A percentile compares a stretch with the other conserved stretches of the same genome.
Conservation (phyloP, 2,888 invertebrate genomes). For the Plebejus melissa region DNA sequence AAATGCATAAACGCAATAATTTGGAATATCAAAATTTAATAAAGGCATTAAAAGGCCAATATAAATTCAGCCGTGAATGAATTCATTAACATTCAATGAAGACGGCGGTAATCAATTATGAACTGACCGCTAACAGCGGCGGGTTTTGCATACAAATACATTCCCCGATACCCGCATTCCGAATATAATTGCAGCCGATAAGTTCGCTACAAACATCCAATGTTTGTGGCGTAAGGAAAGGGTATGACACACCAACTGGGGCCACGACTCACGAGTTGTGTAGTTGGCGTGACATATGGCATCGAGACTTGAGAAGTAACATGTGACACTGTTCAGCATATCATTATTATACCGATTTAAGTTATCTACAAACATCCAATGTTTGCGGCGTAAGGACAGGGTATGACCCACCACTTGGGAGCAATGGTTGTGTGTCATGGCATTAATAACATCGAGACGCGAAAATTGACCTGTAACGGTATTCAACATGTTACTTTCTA, state of each 20-base stretch:
- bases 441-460: not conserved
- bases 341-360: constrained; percentile 48
- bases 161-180: constrained; percentile 62
- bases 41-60: constrained; percentile 43
- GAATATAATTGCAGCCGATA: constrained; percentile 63
- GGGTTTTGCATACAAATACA: constrained; percentile 52
- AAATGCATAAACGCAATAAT: constrained; percentile 30
- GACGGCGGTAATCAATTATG: constrained; percentile 53
- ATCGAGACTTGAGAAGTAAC: no score
- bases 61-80: constrained; percentile 57
- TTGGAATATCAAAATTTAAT: constrained; percentile 29
- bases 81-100: constrained; percentile 61
- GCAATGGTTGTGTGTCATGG: not conserved
- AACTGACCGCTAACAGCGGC: constrained; percentile 47
- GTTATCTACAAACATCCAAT: constrained; percentile 51
- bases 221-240: not conserved
- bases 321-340: no score
- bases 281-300: no score
- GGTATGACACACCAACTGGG: not conserved
- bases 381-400: not conserved
- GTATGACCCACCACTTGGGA: not conserved
- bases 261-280: no score
- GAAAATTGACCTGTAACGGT: not conserved
- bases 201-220: constrained; percentile 53
- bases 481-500: not conserved